These are phyloP conservation scores for cattle (Bos taurus) DNA, from an alignment of 2,113 vertebrate genomes.

Conservation along the genomic window ARS-UCD2.0 NC_037350.1:9351001-9351500, in stretches of 20 bases:
- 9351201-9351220: not conserved
- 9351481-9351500: not conserved
- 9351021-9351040: not conserved
- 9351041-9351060: not conserved
- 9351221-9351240: not conserved
- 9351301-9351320: not conserved
- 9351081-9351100: not conserved
- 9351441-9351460: not conserved
- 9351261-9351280: not conserved
- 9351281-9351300: not conserved
- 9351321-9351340: not conserved
- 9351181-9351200: not conserved
- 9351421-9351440: not conserved
- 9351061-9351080: not conserved
- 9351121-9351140: not conserved
- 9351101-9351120: not conserved
- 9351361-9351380: not conserved
- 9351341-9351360: not conserved
- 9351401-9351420: not conserved
- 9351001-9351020: not conserved
- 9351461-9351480: rapidly evolving
- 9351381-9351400: not conserved
- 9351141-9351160: not conserved
- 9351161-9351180: not conserved
- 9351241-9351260: not conserved